phyloP scores from a whole-genome alignment of 2,888 invertebrate species.

The Operophtera brumata region DNA sequence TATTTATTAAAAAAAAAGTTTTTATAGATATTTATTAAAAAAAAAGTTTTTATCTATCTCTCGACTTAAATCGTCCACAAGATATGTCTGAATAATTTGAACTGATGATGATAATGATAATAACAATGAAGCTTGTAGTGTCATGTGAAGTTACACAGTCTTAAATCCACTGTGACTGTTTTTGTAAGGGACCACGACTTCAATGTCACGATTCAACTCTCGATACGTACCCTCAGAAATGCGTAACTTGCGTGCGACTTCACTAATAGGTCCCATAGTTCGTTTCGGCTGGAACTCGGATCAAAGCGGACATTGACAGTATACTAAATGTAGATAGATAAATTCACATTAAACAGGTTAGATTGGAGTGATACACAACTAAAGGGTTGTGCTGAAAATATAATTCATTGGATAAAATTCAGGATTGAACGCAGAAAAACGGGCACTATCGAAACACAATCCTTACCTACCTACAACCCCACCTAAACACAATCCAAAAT shows the following conservation, averaged over 20 bases:
- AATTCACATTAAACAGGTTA: conserved; percentile 42
- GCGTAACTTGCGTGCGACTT: conserved; percentile 9
- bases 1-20: too few relatives aligned
- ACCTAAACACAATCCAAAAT: too few relatives aligned
- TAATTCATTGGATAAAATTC: background rate
- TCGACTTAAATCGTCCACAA: too few relatives aligned
- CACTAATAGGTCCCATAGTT: conserved; percentile 36
- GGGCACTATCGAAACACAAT: too few relatives aligned
- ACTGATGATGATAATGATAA: too few relatives aligned
- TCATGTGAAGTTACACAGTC: too few relatives aligned
- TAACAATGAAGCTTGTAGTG: too few relatives aligned
- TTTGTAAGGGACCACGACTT: background rate
- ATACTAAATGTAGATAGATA: conserved; percentile 44
- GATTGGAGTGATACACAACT: conserved; percentile 27
- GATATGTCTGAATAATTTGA: too few relatives aligned
- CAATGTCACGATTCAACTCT: conserved; percentile 1
- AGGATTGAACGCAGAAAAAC: background rate
- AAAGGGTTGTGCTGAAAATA: conserved; percentile 14
- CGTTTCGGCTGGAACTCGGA: conserved; percentile 45
- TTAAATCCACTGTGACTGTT: too few relatives aligned
- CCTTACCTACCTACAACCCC: too few relatives aligned
- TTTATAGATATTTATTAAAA: too few relatives aligned
- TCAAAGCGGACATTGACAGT: conserved; percentile 56
- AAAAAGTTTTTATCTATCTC: too few relatives aligned
- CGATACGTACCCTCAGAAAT: background rate